Conservation (phyloP, 2,888 invertebrate species). For the Parnassius glacialis region DNA sequence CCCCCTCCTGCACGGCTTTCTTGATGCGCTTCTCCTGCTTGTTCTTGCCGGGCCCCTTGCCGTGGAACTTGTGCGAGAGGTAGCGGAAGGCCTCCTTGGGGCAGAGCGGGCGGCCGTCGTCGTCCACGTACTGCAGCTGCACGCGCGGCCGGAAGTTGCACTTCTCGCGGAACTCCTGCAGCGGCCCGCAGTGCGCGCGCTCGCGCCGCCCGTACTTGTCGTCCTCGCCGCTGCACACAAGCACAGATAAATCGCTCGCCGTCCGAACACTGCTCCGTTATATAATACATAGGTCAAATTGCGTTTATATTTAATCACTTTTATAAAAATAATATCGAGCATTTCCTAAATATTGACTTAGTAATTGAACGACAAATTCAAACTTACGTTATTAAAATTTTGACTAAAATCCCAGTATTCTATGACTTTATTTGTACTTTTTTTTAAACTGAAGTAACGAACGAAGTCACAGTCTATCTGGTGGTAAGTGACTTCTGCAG, state of each 20-base stretch:
- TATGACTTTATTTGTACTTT: too few relatives aligned
- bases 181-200: slow-evolving; percentile 86
- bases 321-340: too few relatives aligned
- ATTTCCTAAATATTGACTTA: too few relatives aligned
- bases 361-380: too few relatives aligned
- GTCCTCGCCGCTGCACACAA: slow-evolving; percentile 86
- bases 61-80: slow-evolving; percentile 99
- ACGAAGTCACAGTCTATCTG: too few relatives aligned
- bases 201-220: slow-evolving; percentile 88
- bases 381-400: too few relatives aligned
- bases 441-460: too few relatives aligned
- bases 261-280: not conserved
- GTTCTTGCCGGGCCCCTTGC: slow-evolving; percentile 99
- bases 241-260: too few relatives aligned
- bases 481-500: too few relatives aligned
- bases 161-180: slow-evolving; percentile 95
- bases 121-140: slow-evolving; percentile 98
- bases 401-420: too few relatives aligned
- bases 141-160: slow-evolving; percentile 94
- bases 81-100: slow-evolving; percentile 98
- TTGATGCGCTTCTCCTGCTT: slow-evolving; percentile 98
- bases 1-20: slow-evolving; percentile 95
- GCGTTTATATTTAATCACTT: too few relatives aligned
- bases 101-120: slow-evolving; percentile 94
- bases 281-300: too few relatives aligned